phyloP scores from a whole-genome alignment of 2,888 invertebrate genomes.

The Tinea pellionella region DNA sequence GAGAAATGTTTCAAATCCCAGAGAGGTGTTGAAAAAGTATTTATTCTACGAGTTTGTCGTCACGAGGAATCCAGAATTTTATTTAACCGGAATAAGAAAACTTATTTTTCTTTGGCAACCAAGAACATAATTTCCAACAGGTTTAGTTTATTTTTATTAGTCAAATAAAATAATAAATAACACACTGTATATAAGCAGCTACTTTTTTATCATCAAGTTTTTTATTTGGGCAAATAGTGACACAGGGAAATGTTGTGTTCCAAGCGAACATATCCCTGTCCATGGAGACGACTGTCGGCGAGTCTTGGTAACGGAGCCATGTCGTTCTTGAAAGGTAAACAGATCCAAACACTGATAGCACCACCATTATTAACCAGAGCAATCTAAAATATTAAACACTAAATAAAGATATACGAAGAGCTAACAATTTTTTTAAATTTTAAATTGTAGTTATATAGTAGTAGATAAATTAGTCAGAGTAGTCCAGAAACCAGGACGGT shows the following conservation, averaged over 20 bases:
- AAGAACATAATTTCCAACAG: too few species aligned
- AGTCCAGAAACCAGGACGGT: too few species aligned
- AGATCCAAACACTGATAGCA: constrained; percentile 64
- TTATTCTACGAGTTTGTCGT: too few species aligned
- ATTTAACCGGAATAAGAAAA: too few species aligned
- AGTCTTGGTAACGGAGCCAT: constrained; percentile 74
- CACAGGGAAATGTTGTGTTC: constrained; percentile 77
- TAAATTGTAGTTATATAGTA: too few species aligned
- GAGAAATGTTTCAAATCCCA: too few species aligned
- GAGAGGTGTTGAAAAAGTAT: too few species aligned
- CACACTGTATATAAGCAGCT: constrained; percentile 63
- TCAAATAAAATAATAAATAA: constrained; percentile 5
- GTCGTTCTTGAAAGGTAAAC: constrained; percentile 69
- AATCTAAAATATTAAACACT: constrained; percentile 38
- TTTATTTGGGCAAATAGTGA: constrained; percentile 73
- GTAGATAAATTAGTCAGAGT: too few species aligned
- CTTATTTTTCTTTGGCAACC: too few species aligned
- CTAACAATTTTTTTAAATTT: too few species aligned
- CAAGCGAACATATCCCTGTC: constrained; percentile 78
- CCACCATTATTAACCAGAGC: constrained; percentile 68
- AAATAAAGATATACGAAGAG: neutral
- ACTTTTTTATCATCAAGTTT: constrained; percentile 68
- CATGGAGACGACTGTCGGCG: constrained; percentile 80
- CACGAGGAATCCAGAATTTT: too few species aligned
- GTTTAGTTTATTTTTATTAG: neutral